These are phyloP conservation scores for Theristicus caerulescens DNA, from an alignment of 2,113 vertebrate genomes.

Conservation along the genomic window DNA sequence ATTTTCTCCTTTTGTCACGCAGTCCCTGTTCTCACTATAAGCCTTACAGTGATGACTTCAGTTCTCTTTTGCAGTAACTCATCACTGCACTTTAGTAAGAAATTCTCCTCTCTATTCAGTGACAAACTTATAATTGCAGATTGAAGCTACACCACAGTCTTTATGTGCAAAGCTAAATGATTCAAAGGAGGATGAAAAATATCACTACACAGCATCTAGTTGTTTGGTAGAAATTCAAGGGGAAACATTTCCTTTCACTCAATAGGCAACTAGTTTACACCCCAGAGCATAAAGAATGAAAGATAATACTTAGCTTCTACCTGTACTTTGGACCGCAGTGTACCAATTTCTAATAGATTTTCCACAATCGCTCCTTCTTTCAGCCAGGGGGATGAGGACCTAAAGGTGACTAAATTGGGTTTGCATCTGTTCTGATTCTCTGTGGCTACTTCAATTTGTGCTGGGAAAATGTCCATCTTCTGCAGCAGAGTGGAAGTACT, in stretches of 20 bases:
- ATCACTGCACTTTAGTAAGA: background rate
- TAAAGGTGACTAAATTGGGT: background rate
- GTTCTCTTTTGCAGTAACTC: background rate
- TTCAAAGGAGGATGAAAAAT: background rate
- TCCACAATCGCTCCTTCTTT: background rate
- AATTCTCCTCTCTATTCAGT: background rate
- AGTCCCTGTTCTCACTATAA: background rate
- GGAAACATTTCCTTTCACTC: background rate
- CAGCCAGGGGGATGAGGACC: background rate
- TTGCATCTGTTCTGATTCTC: background rate
- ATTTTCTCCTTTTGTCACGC: background rate
- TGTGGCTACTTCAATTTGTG: background rate
- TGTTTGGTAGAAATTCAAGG: background rate
- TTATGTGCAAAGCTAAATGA: background rate
- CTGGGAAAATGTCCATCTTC: background rate
- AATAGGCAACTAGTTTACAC: background rate
- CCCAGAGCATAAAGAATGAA: background rate
- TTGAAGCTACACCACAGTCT: background rate
- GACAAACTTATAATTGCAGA: constrained; percentile 1
- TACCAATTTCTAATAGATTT: background rate
- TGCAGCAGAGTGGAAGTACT: background rate
- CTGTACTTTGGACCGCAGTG: background rate
- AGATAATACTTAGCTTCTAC: background rate
- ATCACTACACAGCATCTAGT: background rate
- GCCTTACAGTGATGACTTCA: background rate